These are phyloP conservation scores for Sterrhoptilus dennistouni DNA, from an alignment of 2,113 vertebrate species.

Conservation along the genomic window DNA sequence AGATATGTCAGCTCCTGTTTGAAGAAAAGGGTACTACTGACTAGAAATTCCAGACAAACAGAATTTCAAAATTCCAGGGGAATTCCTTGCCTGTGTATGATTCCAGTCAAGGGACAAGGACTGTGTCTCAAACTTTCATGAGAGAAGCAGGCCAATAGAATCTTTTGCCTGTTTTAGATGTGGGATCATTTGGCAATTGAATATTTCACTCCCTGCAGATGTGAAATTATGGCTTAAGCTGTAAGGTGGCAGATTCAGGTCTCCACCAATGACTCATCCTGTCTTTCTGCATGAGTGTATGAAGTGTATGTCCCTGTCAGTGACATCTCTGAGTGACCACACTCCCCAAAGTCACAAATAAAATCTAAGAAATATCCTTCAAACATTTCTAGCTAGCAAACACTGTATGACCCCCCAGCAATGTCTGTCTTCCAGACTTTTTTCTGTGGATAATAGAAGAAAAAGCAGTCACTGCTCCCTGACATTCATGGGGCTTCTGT, in stretches of 20 bases:
- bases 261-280: neutral
- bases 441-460: neutral
- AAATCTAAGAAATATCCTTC: neutral
- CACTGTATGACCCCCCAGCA: neutral
- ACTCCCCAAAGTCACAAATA: neutral
- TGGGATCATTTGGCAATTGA: neutral
- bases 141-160: neutral
- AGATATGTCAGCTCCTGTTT: neutral
- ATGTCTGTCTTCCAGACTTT: neutral
- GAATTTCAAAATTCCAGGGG: no score
- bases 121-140: neutral
- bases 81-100: neutral
- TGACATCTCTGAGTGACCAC: neutral
- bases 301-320: neutral
- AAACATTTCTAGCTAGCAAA: neutral
- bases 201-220: neutral
- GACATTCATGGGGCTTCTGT: neutral
- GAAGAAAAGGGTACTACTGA: neutral
- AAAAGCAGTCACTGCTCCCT: neutral
- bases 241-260: neutral
- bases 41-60: neutral
- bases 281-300: neutral
- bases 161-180: neutral
- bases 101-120: neutral
- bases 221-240: neutral